Base-by-base conservation (phyloP, 1,140 invertebrate species). In the Tetraneura akinire region DNA sequence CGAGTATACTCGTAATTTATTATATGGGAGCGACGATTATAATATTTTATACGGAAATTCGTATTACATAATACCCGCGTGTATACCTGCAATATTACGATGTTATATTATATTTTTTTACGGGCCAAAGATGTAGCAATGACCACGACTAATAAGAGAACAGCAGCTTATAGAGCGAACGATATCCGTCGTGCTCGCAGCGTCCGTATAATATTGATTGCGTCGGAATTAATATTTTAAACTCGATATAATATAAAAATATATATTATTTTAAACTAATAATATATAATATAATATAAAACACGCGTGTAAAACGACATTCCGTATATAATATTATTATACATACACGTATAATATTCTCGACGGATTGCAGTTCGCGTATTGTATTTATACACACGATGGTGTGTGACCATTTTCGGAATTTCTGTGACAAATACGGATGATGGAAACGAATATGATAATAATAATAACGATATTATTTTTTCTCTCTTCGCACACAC, bases 391-490 rank as follows among this genome's bases (percentile, higher is more conserved):
- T n/a, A n/a, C n/a, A 76, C 73, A 42, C 71, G n/a, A n/a, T 2
- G 18, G 57, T 51, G 53, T 78, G 53, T 78, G 68, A 71, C 74
- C 74, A 78, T 78, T 78, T 78, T 78, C 53, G 74, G 74, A 78
- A 51, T 70, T 23, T 62, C 11, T 45, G 55, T 78, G 53, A 78
- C 74, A 78, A 60, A 78, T 60, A 78, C 74, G 74, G 74, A 78
- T 62, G 74, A 78, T 62, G 42, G 74, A 78, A 23, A 60, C 74
- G 53, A 78, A 18, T n/a, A n/a, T n/a, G n/a, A n/a, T n/a, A n/a
- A n/a, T n/a, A n/a, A n/a, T n/a, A n/a, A n/a, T 37, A 37, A 37
- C 18, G 62, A 37, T n/a, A n/a, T 42, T 74, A 3, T 78, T 78
- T 76, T 60, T 78, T 37, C 37, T 23, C 37, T 70, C 14, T n/a